Conservation (phyloP, 2,113 vertebrate genomes). For the Phrynocephalus versicolor region DNA sequence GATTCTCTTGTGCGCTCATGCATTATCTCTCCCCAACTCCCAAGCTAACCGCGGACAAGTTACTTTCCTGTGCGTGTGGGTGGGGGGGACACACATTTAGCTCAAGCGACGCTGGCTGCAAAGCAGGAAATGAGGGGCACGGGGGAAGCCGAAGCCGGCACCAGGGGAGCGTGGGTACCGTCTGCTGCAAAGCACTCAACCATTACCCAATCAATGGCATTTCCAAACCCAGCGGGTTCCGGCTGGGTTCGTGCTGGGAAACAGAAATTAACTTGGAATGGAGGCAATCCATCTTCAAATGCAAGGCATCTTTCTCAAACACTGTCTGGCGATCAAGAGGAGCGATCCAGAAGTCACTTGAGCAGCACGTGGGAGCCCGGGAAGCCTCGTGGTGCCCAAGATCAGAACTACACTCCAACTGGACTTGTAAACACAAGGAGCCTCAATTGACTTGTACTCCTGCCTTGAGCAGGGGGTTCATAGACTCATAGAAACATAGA, state of each 20-base stretch:
- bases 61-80: slow-evolving; percentile 57
- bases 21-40: slow-evolving; percentile 35
- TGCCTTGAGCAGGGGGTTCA: too few species aligned
- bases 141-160: slow-evolving; percentile 54
- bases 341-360: background rate
- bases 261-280: slow-evolving; percentile 69
- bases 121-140: slow-evolving; percentile 64
- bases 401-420: background rate
- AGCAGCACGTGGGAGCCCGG: background rate
- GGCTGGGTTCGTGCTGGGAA: slow-evolving; percentile 64
- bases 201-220: slow-evolving; percentile 66
- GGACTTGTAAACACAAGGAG: background rate
- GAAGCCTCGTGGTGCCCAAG: slow-evolving; percentile 59
- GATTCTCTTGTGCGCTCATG: slow-evolving; percentile 36
- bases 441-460: too few species aligned
- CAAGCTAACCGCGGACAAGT: slow-evolving; percentile 47
- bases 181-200: slow-evolving; percentile 62
- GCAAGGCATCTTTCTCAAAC: slow-evolving; percentile 61
- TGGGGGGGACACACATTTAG: slow-evolving; percentile 72
- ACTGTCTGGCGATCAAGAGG: slow-evolving; percentile 45
- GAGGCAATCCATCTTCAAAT: slow-evolving; percentile 70
- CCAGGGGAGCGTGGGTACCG: slow-evolving; percentile 49
- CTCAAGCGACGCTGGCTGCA: slow-evolving; percentile 58
- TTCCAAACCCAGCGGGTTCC: slow-evolving; percentile 69
- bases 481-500: too few species aligned